Evolutionary conservation across 2,888 invertebrate species (phyloP).

Genomic region (Steinernema scapterisci): DNA sequence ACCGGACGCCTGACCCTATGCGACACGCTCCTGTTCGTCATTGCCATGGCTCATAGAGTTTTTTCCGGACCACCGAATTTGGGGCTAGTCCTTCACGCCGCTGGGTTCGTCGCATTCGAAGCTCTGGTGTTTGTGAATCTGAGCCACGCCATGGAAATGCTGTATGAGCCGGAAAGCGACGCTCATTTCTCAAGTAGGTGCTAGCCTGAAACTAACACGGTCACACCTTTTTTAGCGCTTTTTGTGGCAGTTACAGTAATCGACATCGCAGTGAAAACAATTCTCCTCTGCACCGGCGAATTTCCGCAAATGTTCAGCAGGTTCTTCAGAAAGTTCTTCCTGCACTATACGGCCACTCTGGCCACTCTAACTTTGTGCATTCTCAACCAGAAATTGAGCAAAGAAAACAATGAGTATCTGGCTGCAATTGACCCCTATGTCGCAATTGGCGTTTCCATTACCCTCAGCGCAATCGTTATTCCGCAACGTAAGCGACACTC

Average conservation of each 20-base stretch:
- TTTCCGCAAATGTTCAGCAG: conserved; percentile 22
- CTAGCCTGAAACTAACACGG: neutral
- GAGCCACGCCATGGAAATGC: conserved; percentile 41
- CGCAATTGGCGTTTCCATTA: conserved; percentile 32
- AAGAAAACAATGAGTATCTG: conserved; percentile 26
- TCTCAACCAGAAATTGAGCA: conserved; percentile 4
- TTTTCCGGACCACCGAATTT: conserved; percentile 25
- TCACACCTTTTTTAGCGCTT: neutral
- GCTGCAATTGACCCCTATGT: conserved; percentile 36
- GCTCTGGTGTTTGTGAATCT: conserved; percentile 41
- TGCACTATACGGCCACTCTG: conserved; percentile 10
- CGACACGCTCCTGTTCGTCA: conserved; percentile 39
- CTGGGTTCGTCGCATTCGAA: conserved; percentile 40
- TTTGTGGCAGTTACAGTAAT: neutral
- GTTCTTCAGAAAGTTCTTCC: neutral
- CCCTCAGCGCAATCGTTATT: conserved; percentile 34
- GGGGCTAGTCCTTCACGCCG: conserved; percentile 39
- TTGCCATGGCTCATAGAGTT: conserved; percentile 33
- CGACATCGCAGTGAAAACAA: neutral
- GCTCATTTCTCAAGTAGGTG: conserved; percentile 36
- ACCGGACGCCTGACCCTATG: conserved; percentile 35
- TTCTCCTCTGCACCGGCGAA: conserved; percentile 8
- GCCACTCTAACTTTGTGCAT: neutral
- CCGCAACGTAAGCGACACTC: conserved; percentile 35
- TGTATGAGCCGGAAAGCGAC: conserved; percentile 36